A percentile compares a stretch with the other conserved stretches of the same genome.
These are phyloP conservation scores for Listronotus oregonensis DNA, from an alignment of 1,140 invertebrate species.

Conservation along the genomic window DNA sequence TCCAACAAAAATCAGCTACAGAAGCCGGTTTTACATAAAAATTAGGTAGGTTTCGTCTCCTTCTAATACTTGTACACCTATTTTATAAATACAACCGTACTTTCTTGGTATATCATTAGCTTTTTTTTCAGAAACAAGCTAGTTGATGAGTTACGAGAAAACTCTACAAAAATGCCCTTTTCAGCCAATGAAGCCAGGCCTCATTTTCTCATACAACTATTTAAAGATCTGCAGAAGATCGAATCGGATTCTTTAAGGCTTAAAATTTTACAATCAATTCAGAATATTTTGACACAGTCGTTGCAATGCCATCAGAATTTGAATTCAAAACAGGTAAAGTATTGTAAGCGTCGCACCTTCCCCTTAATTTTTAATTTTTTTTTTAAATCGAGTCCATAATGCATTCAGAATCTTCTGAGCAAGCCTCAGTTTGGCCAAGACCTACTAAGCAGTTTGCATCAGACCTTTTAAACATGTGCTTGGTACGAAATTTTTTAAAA, in stretches of 20 bases:
- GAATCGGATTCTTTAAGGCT: constrained; percentile 69
- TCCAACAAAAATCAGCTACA: too few relatives aligned
- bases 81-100: not conserved
- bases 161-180: constrained; percentile 69
- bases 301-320: constrained; percentile 32
- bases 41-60: too few relatives aligned
- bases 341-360: not conserved
- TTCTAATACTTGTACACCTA: too few relatives aligned
- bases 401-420: constrained; percentile 23
- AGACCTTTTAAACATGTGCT: constrained; percentile 27
- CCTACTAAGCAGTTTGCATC: constrained; percentile 28
- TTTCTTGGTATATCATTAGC: too few relatives aligned
- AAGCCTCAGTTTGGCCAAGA: constrained; percentile 36
- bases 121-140: constrained; percentile 59
- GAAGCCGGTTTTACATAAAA: too few relatives aligned
- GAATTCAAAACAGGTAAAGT: constrained; percentile 38
- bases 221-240: constrained; percentile 67
- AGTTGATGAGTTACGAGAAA: constrained; percentile 66
- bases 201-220: constrained; percentile 69
- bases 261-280: constrained; percentile 65
- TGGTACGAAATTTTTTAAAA: constrained; percentile 17
- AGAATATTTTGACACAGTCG: constrained; percentile 49
- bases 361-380: constrained; percentile 4
- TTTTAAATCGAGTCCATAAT: constrained; percentile 16
- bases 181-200: constrained; percentile 70